Evolutionary conservation across 2,888 invertebrate genomes (phyloP).

Genomic region (Oscheius sp.): DNA sequence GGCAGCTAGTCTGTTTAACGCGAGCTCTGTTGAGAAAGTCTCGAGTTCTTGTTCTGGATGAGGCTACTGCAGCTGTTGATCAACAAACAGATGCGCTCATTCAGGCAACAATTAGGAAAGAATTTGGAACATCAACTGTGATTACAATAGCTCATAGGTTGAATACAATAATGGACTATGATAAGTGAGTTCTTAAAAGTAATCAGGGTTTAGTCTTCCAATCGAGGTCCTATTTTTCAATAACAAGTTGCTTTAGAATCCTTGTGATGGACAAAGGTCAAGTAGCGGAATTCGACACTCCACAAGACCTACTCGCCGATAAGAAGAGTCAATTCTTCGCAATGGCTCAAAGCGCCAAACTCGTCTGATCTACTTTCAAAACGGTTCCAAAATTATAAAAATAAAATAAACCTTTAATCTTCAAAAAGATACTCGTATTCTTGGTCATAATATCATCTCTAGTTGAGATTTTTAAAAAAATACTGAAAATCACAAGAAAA

Average conservation of each 20-base stretch:
- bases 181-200: conserved; percentile 40
- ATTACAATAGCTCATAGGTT: conserved; percentile 58
- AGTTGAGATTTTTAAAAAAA: neutral
- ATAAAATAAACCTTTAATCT: conserved; percentile 9
- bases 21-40: conserved; percentile 72
- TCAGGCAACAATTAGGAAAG: conserved; percentile 71
- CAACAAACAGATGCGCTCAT: conserved; percentile 75
- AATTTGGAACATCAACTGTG: conserved; percentile 53
- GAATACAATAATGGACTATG: conserved; percentile 59
- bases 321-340: conserved; percentile 52
- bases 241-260: conserved; percentile 37
- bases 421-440: conserved; percentile 2
- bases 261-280: conserved; percentile 57
- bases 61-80: conserved; percentile 75
- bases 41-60: conserved; percentile 75
- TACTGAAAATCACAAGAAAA: neutral
- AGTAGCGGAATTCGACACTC: conserved; percentile 53
- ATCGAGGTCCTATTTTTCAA: neutral
- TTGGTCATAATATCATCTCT: conserved; percentile 16
- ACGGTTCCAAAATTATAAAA: neutral
- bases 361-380: conserved; percentile 34
- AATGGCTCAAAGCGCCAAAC: conserved; percentile 55
- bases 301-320: conserved; percentile 49
- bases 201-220: no score
- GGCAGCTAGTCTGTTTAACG: conserved; percentile 73